Conservation (phyloP, 2,113 vertebrate species). For the Ptilorrhoa leucosticta region DNA sequence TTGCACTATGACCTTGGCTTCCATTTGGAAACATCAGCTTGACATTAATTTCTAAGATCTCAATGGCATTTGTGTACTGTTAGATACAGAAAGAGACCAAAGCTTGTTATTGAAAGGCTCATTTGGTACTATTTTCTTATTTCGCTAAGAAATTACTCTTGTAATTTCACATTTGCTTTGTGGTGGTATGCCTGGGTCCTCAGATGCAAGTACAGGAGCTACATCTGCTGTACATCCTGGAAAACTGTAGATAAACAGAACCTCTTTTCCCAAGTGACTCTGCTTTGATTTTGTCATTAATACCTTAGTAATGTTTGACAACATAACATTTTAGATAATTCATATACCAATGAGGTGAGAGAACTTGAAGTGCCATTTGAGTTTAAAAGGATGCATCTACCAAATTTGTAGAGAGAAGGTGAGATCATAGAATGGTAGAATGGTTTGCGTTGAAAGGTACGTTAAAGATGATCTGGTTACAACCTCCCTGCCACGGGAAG, state of each 20-base stretch:
- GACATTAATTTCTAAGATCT: not conserved
- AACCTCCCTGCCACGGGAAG: rapidly evolving
- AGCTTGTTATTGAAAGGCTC: not conserved
- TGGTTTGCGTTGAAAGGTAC: not conserved
- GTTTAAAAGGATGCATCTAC: not conserved
- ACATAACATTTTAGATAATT: not conserved
- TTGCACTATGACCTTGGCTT: not conserved
- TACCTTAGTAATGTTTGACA: not conserved
- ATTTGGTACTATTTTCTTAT: not conserved
- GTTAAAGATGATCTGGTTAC: not conserved
- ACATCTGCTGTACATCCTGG: not conserved
- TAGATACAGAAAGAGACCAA: not conserved
- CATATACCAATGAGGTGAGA: not conserved
- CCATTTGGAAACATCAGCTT: not conserved
- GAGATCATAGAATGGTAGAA: not conserved
- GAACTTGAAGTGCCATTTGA: not conserved
- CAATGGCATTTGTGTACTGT: not conserved
- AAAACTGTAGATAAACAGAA: not conserved
- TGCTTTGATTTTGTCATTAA: not conserved
- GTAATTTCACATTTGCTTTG: not conserved
- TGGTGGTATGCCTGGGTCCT: not conserved
- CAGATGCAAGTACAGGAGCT: not conserved
- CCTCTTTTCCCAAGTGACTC: not conserved
- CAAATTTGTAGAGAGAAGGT: not conserved
- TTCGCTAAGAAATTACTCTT: not conserved